phyloP scores from a whole-genome alignment of 2,888 invertebrate genomes.

The Phengaris arion region DNA sequence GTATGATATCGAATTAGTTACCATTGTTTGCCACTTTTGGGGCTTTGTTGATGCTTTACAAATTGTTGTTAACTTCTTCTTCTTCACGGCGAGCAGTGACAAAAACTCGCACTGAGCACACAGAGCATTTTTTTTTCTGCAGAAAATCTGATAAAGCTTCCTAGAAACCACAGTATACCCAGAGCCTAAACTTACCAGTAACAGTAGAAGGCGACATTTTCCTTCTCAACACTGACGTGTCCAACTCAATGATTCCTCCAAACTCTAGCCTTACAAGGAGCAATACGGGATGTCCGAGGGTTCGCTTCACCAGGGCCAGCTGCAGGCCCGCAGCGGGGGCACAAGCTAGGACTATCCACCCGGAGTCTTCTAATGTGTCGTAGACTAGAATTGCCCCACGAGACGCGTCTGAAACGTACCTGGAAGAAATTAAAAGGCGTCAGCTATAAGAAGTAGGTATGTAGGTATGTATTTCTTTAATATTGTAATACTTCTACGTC shows the following conservation, averaged over 20 bases:
- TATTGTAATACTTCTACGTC: no score
- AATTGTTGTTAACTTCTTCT: no score
- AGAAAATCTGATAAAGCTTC: no score
- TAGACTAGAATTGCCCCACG: conserved; percentile 71
- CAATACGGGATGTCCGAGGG: conserved; percentile 78
- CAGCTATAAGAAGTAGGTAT: no score
- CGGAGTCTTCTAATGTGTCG: conserved; percentile 80
- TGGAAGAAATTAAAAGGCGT: conserved; percentile 35
- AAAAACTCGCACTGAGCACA: no score
- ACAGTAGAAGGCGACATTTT: conserved; percentile 77
- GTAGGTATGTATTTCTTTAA: no score
- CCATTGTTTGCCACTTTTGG: no score
- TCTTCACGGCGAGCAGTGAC: no score
- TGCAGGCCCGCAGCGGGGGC: conserved; percentile 82
- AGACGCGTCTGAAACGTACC: conserved; percentile 84
- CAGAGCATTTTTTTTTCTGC: no score
- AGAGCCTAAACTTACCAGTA: conserved; percentile 44
- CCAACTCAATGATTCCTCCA: conserved; percentile 80
- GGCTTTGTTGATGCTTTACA: no score
- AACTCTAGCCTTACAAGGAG: conserved; percentile 83
- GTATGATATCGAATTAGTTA: no score
- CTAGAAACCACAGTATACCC: no score
- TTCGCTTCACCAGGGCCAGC: conserved; percentile 79
- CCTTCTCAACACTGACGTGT: conserved; percentile 80
- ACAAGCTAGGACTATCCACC: conserved; percentile 82